Evolutionary conservation across 2,888 invertebrate species (phyloP).

Genomic region (Spilarctia lutea): DNA sequence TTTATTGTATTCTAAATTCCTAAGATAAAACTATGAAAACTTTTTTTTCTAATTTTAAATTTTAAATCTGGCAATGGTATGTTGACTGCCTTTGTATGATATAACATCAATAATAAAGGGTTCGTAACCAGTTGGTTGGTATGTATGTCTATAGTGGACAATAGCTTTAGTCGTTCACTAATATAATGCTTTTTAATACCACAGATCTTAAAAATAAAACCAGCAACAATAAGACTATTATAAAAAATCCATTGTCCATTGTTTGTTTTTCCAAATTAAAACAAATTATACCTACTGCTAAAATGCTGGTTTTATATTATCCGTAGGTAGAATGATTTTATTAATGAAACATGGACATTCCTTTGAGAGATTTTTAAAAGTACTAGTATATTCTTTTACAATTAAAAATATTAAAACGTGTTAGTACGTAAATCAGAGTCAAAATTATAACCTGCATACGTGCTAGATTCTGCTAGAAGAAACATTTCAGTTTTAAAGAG

Average conservation of each 20-base stretch:
- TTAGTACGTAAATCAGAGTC: neutral
- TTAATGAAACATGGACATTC: neutral
- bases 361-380: neutral
- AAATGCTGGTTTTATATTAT: neutral
- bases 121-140: neutral
- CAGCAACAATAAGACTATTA: neutral
- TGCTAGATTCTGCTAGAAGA: too few relatives aligned
- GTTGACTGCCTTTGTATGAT: neutral
- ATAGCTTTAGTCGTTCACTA: neutral
- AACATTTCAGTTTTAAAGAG: too few relatives aligned
- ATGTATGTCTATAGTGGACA: conserved; percentile 11
- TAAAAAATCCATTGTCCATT: neutral
- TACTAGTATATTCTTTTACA: neutral
- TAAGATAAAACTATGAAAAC: too few relatives aligned
- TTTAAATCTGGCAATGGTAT: neutral
- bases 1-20: too few relatives aligned
- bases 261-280: neutral
- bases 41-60: neutral
- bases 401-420: neutral
- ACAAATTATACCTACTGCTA: neutral
- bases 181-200: neutral
- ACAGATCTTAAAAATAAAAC: conserved; percentile 5
- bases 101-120: neutral
- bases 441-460: neutral
- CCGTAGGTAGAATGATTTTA: neutral